Base-by-base conservation (phyloP, 2,113 vertebrate species). In the Alligator mississippiensis region DNA sequence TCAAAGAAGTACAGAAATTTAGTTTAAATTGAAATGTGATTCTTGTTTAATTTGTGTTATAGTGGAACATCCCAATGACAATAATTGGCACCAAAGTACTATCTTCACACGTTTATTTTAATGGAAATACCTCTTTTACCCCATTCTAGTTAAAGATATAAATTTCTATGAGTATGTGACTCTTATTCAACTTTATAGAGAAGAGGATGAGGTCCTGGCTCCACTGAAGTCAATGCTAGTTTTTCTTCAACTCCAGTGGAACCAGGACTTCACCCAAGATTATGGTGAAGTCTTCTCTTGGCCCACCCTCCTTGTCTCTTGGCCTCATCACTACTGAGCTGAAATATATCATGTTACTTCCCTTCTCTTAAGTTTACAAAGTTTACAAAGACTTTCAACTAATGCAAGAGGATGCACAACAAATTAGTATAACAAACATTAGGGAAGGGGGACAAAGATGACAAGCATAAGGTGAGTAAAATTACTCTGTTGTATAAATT, bases 381-480 rank as follows among this genome's bases (percentile, higher is more conserved):
- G 81, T 58, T 19, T 34, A 4, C 34, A 34, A 34, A 34, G 34
- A 34, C 2, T 79, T 93, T 75, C 66, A 68, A 90, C 60, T 70
- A 74, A 14, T 80, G 74, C 63, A 21, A 82, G 5, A 1, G 9
- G 28, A 2, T 57, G 76, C 25, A 58, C 27, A 77, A 57, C 28
- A 77, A 58, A 58, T 57, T 19, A 58, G 18, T 30, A 28, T 58
- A 58, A 76, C 47, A 27, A 55, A 34, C n/a, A 70, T 14, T 22
- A 62, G 21, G 10, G 24, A 22, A 62, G 24, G 24, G 24, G 24
- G 14, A 62, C 8, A 62, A 62, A 62, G 61, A 70, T 30, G 47
- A 74, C 47, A 76, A 76, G 1, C 0, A 8, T 30, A 17, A 2
- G 8, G 16, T 1, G 82, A 25, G 0, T 68, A 64, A 3, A 2